Conservation (phyloP, 1,140 invertebrate genomes). For the Diuraphis noxia region DNA sequence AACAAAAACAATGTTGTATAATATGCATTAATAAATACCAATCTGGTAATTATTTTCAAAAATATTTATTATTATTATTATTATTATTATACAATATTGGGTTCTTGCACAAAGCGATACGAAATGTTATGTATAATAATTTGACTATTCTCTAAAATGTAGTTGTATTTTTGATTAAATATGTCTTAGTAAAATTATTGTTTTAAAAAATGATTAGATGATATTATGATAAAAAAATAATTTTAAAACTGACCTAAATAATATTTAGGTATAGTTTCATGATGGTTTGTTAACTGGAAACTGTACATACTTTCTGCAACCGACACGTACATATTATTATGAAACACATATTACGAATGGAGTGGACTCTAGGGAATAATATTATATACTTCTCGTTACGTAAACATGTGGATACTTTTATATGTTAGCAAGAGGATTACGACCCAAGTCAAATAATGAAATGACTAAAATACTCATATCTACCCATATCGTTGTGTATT, state of each 20-base stretch:
- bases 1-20: too few species aligned
- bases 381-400: background rate
- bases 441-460: background rate
- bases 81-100: too few species aligned
- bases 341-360: background rate
- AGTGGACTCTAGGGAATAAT: background rate
- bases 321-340: background rate
- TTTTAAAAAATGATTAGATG: too few species aligned
- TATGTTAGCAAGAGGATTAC: background rate
- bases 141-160: too few species aligned
- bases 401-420: background rate
- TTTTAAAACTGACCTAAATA: background rate
- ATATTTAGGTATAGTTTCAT: background rate
- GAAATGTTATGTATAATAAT: too few species aligned
- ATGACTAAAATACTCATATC: background rate
- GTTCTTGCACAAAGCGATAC: too few species aligned
- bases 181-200: too few species aligned
- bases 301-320: background rate
- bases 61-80: too few species aligned
- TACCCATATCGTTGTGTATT: background rate
- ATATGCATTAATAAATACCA: too few species aligned
- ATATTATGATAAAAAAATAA: too few species aligned
- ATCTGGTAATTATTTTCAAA: too few species aligned
- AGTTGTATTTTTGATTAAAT: too few species aligned
- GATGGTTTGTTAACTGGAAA: background rate